Evolutionary conservation across 2,888 invertebrate species (phyloP).

Genomic region (Allolobophora icterica): DNA sequence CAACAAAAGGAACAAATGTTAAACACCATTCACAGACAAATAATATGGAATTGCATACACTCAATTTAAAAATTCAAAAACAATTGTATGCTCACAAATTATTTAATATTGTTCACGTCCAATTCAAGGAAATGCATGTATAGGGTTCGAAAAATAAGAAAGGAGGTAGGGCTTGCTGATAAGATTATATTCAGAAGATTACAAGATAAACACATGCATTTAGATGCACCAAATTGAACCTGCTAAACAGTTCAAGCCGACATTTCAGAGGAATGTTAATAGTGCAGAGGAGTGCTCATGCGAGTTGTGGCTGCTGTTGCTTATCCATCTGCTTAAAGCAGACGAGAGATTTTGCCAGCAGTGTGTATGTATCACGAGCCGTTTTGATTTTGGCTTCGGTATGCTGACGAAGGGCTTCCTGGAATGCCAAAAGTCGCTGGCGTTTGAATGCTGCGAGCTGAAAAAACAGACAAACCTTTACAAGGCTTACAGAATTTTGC

Average conservation of each 20-base stretch:
- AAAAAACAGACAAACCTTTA: background rate
- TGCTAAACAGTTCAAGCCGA: background rate
- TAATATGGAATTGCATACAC: background rate
- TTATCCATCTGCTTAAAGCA: conserved; percentile 43
- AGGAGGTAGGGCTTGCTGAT: background rate
- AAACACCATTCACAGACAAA: background rate
- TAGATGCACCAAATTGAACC: background rate
- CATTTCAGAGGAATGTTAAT: background rate
- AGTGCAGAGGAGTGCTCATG: background rate
- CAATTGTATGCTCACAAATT: background rate
- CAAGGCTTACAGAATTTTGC: background rate
- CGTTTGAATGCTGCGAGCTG: conserved; percentile 50
- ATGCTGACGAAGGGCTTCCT: conserved; percentile 58
- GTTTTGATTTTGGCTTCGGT: conserved; percentile 62
- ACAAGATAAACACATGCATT: background rate
- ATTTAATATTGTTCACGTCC: background rate
- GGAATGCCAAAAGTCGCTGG: conserved; percentile 54
- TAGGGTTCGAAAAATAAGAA: background rate
- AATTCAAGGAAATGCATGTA: background rate
- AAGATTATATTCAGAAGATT: conserved; percentile 4
- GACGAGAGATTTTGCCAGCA: conserved; percentile 52
- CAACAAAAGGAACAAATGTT: background rate
- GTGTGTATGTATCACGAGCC: conserved; percentile 59
- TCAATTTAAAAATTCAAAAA: background rate
- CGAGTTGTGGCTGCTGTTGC: conserved; percentile 10